Evolutionary conservation across 2,888 invertebrate species (phyloP), one percentile per base, ranked within the genome.

Genomic region (Troides aeacus): DNA sequence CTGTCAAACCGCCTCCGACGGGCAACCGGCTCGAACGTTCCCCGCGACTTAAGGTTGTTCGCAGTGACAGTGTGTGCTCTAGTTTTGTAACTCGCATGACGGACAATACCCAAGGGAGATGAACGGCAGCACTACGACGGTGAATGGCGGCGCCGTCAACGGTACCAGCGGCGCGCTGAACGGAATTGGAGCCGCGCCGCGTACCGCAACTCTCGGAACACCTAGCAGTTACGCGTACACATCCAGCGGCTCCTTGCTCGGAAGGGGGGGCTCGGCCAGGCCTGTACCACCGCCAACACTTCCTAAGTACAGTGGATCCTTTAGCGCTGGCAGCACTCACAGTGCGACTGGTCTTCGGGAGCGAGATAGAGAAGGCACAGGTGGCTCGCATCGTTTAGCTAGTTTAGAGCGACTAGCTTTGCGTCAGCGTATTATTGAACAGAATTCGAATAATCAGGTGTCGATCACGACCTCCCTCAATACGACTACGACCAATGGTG

Each of bases 321-420:
- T 96, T 84, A 95, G 95, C 81, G 95, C 96, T 72, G 95, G 95
- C 64, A 79, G 79, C 72, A 75, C 75, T 39, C 68, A 75, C 24
- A 94, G 94, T 76, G 94, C 94, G 68, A 95, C 88, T 87, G 93
- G 93, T 68, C 86, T 94, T 62, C 89, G 95, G 71, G 94, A 94
- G 77, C 93, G 95, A 72, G 95, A 95, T 75, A 84, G 92, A 73
- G 96, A 96, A 81, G 94, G 95, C 77, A 91, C 94, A 74, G 95
- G 95, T 77, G 95, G 96, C 79, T 96, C 96, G 68, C 97, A 97
- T 88, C 93, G 95, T 74, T 93, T 97, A 77, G 96, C 97, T 68
- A 97, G 97, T 84, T 94, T 97, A 74, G 97, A 97, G 88, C 94
- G 97, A 83, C 93, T 97, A 81, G 97, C 97, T 62, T 94, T 96